phyloP scores from a whole-genome alignment of 2,113 vertebrate species.

The Caretta caretta region DNA sequence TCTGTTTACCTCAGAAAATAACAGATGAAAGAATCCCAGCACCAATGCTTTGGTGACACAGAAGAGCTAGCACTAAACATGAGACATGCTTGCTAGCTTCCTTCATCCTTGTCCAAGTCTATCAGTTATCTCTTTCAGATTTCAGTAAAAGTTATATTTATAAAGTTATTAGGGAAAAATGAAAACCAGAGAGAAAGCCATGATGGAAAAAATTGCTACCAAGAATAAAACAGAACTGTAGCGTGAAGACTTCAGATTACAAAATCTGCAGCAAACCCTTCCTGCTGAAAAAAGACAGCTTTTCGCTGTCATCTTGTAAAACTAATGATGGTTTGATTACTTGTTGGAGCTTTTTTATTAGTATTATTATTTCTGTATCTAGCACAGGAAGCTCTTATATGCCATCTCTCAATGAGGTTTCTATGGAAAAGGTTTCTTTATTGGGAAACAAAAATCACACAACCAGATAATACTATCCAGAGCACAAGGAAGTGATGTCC shows the following conservation, averaged over 20 bases:
- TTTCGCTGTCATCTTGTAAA: neutral
- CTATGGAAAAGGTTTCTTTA: slow-evolving; percentile 11
- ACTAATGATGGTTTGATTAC: neutral
- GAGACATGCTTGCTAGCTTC: neutral
- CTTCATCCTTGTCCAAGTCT: neutral
- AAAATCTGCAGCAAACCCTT: neutral
- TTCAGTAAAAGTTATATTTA: neutral
- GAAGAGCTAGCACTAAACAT: neutral
- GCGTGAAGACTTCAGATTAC: neutral
- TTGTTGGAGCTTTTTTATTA: neutral
- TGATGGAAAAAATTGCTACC: neutral
- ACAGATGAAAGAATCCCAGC: neutral
- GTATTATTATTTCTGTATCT: neutral
- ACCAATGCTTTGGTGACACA: neutral
- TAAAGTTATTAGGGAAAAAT: neutral
- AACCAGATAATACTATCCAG: neutral
- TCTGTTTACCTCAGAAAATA: neutral
- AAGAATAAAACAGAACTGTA: neutral
- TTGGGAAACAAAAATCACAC: slow-evolving; percentile 8
- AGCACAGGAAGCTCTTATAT: neutral
- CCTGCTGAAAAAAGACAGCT: neutral
- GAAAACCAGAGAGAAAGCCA: neutral
- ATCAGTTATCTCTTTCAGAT: neutral
- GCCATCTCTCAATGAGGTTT: neutral
- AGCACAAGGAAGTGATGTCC: neutral